Base-by-base conservation (phyloP, 2,797 vertebrate species). In the Podargus strigoides region DNA sequence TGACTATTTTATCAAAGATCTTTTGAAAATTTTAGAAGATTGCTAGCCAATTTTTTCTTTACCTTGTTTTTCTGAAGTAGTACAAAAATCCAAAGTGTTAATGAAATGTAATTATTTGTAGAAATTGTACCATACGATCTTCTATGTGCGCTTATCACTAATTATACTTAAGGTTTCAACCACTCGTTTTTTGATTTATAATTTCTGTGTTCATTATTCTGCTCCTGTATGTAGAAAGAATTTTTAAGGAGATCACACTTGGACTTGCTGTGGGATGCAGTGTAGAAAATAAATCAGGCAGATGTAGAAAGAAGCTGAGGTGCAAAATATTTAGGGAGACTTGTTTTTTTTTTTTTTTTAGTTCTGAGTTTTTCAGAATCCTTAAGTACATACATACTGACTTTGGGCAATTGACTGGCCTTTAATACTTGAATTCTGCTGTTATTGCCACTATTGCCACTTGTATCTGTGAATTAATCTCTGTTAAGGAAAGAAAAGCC, bases 391-490 rank as follows among this genome's bases (percentile, higher is more conserved):
- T 55, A 13, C 14, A 5, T 19, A 6, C 1, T 73, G 47, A 32
- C 27, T 76, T 69, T 42, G 15, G 22, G 11, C 42, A 66, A 11
- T 27, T n/a, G 27, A 11, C 47, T 81, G 44, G 28, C 27, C 49
- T 82, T 76, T 47, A 50, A 28, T 79, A 28, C 16, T 46, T 68
- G 24, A 60, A 39, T 82, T 80, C 3, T 72, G 58, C 24, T 59
- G 0, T 83, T 32, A 8, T n/a, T 82, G 60, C n/a, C 15, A 3
- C 42, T 56, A 0, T 23, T 70, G 36, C 8, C 32, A n/a, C 12
- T 34, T 76, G 10, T 30, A 13, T 60, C 56, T 89, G 28, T 70
- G 50, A 55, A 44, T 77, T 77, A 59, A 76, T 56, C 16, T 64
- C n/a, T 16, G 13, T 34, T 66, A 24, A 67, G 56, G 27, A 34